Evolutionary conservation across 2,888 invertebrate species (phyloP).

Genomic region (Sisyra terminalis): DNA sequence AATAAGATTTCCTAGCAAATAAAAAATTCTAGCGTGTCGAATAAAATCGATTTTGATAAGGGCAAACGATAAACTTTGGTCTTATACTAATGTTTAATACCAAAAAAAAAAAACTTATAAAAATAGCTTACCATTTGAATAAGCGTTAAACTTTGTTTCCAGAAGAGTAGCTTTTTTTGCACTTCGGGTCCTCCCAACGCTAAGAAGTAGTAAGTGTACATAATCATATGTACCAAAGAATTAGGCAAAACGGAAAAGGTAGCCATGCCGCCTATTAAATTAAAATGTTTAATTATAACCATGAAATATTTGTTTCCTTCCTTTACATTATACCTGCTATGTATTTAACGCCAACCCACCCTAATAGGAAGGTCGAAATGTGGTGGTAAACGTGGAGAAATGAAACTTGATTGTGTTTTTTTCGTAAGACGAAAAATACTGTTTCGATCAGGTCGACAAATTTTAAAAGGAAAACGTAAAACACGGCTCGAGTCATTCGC

Average conservation of each 20-base stretch:
- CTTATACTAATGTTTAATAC: too few relatives aligned
- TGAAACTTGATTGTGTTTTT: conserved; percentile 53
- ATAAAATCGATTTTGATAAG: too few relatives aligned
- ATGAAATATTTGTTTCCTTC: neutral
- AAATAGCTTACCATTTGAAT: conserved; percentile 44
- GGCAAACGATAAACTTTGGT: too few relatives aligned
- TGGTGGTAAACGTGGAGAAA: conserved; percentile 62
- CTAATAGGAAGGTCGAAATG: conserved; percentile 35
- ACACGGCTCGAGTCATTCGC: conserved; percentile 30
- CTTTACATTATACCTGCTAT: conserved; percentile 35
- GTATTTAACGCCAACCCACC: conserved; percentile 44
- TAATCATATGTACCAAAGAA: conserved; percentile 50
- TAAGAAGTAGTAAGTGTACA: conserved; percentile 59
- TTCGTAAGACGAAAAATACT: conserved; percentile 50
- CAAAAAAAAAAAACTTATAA: neutral
- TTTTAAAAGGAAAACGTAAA: conserved; percentile 48
- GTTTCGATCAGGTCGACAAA: conserved; percentile 51
- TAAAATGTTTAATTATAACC: neutral
- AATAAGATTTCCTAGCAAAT: too few relatives aligned
- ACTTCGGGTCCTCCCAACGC: conserved; percentile 40
- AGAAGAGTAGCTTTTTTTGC: conserved; percentile 34
- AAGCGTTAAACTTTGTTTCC: conserved; percentile 38
- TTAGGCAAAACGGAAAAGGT: conserved; percentile 49
- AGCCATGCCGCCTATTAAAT: conserved; percentile 41
- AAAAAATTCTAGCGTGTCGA: too few relatives aligned